A percentile compares a stretch with the other conserved stretches of the same genome.
These are phyloP conservation scores for Eleginops maclovinus DNA, from an alignment of 2,113 vertebrate genomes.

Conservation along the genomic window DNA sequence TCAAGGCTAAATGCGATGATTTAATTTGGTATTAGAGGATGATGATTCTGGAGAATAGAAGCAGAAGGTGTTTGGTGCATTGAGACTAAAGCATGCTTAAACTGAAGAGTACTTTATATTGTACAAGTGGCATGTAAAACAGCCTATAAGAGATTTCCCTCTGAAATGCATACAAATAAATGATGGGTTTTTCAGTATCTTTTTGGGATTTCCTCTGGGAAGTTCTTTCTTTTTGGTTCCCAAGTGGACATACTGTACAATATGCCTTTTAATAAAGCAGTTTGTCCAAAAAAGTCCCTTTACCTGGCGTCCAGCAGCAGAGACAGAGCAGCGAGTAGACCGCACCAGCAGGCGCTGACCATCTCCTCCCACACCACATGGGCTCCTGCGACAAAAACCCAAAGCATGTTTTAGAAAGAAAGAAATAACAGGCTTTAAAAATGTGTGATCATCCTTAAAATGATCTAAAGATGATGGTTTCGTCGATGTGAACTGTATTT, in stretches of 20 bases:
- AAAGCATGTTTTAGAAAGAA: no score
- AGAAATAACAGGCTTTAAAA: no score
- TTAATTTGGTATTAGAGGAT: not conserved
- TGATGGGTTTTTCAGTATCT: not conserved
- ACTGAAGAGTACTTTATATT: not conserved
- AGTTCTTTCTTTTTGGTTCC: not conserved
- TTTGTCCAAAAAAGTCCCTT: not conserved
- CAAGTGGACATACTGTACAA: not conserved
- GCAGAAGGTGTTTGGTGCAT: not conserved
- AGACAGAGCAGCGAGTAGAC: slow-evolving; percentile 95
- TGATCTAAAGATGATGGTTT: no score
- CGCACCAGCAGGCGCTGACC: slow-evolving; percentile 98
- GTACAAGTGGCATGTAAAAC: not conserved
- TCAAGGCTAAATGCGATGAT: not conserved
- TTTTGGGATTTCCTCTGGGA: not conserved
- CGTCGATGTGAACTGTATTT: no score
- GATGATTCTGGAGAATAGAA: not conserved
- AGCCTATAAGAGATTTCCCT: not conserved
- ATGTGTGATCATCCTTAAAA: no score
- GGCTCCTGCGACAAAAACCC: slow-evolving; percentile 82
- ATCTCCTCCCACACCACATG: slow-evolving; percentile 98
- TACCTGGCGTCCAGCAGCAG: slow-evolving; percentile 98
- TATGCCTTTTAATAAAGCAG: not conserved
- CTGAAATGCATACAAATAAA: not conserved
- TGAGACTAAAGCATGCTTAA: not conserved